These are phyloP conservation scores for Sebastolobus alascanus DNA, from an alignment of 2,797 vertebrate species.

Conservation along the genomic window DNA sequence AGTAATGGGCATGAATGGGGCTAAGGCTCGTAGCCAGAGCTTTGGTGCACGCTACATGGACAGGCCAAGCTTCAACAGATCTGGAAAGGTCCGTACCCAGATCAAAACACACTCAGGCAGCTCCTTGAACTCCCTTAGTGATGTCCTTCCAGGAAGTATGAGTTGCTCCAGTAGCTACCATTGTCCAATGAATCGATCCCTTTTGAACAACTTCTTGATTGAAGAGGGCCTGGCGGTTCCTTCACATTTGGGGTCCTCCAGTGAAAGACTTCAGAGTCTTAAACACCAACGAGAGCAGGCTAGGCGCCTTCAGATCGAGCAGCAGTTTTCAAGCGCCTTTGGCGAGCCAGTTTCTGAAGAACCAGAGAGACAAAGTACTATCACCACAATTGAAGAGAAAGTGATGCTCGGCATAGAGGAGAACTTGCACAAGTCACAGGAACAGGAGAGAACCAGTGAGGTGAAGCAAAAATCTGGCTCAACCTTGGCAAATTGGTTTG, in stretches of 20 bases:
- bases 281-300: slow-evolving; percentile 80
- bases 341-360: slow-evolving; percentile 82
- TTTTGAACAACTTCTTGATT: slow-evolving; percentile 81
- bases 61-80: slow-evolving; percentile 83
- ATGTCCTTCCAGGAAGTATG: slow-evolving; percentile 86
- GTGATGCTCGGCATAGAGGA: slow-evolving; percentile 95
- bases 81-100: slow-evolving; percentile 89
- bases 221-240: slow-evolving; percentile 80
- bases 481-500: slow-evolving; percentile 93
- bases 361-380: slow-evolving; percentile 77
- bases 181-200: slow-evolving; percentile 83
- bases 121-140: slow-evolving; percentile 85
- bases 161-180: slow-evolving; percentile 86
- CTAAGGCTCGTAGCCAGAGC: slow-evolving; percentile 93
- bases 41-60: slow-evolving; percentile 90
- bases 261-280: slow-evolving; percentile 80
- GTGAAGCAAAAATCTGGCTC: slow-evolving; percentile 87
- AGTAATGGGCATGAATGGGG: slow-evolving; percentile 94
- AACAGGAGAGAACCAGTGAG: slow-evolving; percentile 85
- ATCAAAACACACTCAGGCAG: slow-evolving; percentile 88
- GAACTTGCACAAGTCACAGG: slow-evolving; percentile 91
- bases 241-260: slow-evolving; percentile 75
- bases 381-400: slow-evolving; percentile 92
- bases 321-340: slow-evolving; percentile 81
- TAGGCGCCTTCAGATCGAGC: slow-evolving; percentile 79